A percentile compares a stretch with the other conserved stretches of the same genome.
Evolutionary conservation across 2,113 vertebrate genomes (phyloP).

Genomic region (Arvicanthis niloticus): DNA sequence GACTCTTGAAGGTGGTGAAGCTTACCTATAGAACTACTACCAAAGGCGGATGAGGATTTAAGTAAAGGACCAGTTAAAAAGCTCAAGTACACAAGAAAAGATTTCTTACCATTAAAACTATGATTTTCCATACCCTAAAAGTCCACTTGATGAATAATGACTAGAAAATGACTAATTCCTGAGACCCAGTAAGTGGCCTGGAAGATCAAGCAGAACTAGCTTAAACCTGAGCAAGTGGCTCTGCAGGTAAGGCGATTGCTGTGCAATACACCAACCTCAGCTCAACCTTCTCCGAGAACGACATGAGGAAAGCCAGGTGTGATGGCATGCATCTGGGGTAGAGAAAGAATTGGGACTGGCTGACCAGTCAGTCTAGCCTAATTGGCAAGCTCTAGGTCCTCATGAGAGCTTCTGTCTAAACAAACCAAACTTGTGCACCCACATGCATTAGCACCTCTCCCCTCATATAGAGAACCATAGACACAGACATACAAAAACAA

Average conservation of each 20-base stretch:
- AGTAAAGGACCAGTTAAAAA: conserved; percentile 39
- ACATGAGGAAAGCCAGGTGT: background rate
- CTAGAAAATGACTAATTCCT: background rate
- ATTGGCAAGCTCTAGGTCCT: background rate
- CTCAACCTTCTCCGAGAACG: background rate
- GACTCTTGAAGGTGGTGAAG: background rate
- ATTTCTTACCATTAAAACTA: conserved; percentile 58
- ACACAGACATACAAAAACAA: background rate
- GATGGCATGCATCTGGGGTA: background rate
- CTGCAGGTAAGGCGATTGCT: background rate
- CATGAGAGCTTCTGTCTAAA: background rate
- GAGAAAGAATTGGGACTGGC: no score
- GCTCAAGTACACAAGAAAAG: conserved; percentile 42
- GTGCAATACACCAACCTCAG: background rate
- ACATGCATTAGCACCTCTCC: background rate
- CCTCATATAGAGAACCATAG: background rate
- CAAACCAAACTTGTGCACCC: background rate
- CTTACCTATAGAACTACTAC: background rate
- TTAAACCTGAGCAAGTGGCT: conserved; percentile 13
- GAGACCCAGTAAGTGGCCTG: background rate
- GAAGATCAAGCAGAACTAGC: background rate
- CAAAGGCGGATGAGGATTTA: background rate
- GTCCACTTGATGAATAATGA: background rate
- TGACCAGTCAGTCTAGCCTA: background rate
- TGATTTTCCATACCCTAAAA: conserved; percentile 37